phyloP scores from a whole-genome alignment of 2,888 invertebrate species.

The Drosophila mimica region DNA sequence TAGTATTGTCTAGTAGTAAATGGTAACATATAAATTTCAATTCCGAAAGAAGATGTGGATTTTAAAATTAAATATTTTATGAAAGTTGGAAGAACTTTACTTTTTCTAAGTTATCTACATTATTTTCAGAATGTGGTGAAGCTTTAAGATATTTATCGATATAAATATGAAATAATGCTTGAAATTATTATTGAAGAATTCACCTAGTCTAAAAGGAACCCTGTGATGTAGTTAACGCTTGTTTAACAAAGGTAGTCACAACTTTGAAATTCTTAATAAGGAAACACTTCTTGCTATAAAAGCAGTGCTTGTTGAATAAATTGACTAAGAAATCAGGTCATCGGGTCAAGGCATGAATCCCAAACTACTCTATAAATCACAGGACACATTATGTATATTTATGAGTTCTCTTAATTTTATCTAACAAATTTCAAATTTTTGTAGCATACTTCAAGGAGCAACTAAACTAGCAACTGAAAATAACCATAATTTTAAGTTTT shows the following conservation, averaged over 20 bases:
- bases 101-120: background rate
- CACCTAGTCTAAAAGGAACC: background rate
- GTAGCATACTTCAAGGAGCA: conserved; percentile 32
- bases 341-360: background rate
- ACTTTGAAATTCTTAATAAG: background rate
- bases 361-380: background rate
- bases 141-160: no score
- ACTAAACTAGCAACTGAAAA: background rate
- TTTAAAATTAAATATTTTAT: background rate
- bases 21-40: background rate
- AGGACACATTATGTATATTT: background rate
- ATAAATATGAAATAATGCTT: no score
- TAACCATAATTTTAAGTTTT: background rate
- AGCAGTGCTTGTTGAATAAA: background rate
- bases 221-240: background rate
- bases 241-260: background rate
- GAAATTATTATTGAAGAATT: background rate
- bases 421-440: background rate
- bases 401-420: background rate
- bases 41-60: background rate
- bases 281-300: background rate
- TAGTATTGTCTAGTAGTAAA: no score
- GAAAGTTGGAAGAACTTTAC: background rate
- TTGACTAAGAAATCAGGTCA: background rate
- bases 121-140: no score